phyloP scores from a whole-genome alignment of 2,888 invertebrate genomes.

The Isotomurus palustris region DNA sequence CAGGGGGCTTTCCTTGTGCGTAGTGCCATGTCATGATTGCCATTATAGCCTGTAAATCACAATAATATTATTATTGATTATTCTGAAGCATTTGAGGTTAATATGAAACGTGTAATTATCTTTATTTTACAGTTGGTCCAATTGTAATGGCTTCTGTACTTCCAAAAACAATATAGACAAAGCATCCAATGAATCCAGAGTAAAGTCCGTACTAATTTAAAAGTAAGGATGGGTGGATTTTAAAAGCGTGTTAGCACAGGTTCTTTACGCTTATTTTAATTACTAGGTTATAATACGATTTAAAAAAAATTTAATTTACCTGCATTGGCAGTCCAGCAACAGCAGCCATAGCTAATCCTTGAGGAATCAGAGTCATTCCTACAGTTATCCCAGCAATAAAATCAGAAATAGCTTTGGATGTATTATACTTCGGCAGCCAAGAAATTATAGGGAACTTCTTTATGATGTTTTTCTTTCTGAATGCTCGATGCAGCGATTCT shows the following conservation, averaged over 20 bases:
- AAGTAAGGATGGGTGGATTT: neutral
- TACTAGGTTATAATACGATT: no score
- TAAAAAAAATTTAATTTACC: conserved; percentile 11
- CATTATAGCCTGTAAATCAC: conserved; percentile 25
- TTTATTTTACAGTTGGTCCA: conserved; percentile 32
- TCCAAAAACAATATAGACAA: conserved; percentile 84
- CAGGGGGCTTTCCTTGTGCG: conserved; percentile 41
- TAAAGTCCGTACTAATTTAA: conserved; percentile 70
- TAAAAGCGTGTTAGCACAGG: neutral
- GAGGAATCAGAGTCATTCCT: conserved; percentile 39
- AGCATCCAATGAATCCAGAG: conserved; percentile 89
- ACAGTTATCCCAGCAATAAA: conserved; percentile 40
- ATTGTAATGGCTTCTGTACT: conserved; percentile 37
- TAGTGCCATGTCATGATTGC: conserved; percentile 28
- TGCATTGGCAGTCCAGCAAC: conserved; percentile 65
- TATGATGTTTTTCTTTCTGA: conserved; percentile 29
- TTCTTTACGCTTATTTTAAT: no score
- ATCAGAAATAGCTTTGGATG: conserved; percentile 26
- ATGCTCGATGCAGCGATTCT: conserved; percentile 9
- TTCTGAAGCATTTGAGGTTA: neutral
- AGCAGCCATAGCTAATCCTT: conserved; percentile 80
- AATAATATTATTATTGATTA: conserved; percentile 1
- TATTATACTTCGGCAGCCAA: conserved; percentile 37
- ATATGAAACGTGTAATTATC: conserved; percentile 5
- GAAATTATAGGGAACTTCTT: conserved; percentile 36